A percentile compares a stretch with the other conserved stretches of the same genome.
These are phyloP conservation scores for Tetropium fuscum DNA, from an alignment of 2,888 invertebrate species.

Conservation along the genomic window DNA sequence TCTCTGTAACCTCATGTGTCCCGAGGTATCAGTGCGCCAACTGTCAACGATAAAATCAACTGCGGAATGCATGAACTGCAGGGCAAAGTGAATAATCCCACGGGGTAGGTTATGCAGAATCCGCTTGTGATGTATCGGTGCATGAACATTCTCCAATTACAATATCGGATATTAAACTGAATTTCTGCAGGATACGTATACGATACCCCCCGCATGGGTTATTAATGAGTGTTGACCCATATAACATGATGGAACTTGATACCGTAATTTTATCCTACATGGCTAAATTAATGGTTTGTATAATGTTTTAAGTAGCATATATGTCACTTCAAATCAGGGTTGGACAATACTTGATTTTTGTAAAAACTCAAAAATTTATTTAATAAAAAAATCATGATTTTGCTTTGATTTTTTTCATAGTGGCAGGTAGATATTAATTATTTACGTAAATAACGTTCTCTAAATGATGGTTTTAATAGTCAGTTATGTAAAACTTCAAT, in stretches of 20 bases:
- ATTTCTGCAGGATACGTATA: conserved; percentile 33
- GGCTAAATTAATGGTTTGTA: no score
- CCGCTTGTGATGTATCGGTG: neutral
- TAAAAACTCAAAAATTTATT: no score
- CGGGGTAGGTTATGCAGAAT: neutral
- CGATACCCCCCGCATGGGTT: neutral
- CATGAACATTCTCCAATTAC: neutral
- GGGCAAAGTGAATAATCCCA: neutral
- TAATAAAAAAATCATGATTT: no score
- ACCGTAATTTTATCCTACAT: neutral
- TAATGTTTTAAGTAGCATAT: no score
- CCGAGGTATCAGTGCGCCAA: neutral
- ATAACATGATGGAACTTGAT: neutral
- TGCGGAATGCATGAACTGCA: neutral
- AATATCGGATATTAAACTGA: conserved; percentile 33
- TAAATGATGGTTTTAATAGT: no score
- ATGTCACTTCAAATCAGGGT: no score
- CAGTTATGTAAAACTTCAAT: no score
- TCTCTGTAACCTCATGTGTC: conserved; percentile 5
- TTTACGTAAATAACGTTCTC: no score
- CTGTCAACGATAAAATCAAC: neutral
- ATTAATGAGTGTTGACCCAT: neutral
- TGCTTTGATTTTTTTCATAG: no score
- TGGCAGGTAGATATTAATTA: no score
- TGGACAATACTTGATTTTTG: no score